Evolutionary conservation across 2,113 vertebrate genomes (phyloP), one percentile per base, ranked within the genome.

Genomic region (Phylloscopus trochiloides): DNA sequence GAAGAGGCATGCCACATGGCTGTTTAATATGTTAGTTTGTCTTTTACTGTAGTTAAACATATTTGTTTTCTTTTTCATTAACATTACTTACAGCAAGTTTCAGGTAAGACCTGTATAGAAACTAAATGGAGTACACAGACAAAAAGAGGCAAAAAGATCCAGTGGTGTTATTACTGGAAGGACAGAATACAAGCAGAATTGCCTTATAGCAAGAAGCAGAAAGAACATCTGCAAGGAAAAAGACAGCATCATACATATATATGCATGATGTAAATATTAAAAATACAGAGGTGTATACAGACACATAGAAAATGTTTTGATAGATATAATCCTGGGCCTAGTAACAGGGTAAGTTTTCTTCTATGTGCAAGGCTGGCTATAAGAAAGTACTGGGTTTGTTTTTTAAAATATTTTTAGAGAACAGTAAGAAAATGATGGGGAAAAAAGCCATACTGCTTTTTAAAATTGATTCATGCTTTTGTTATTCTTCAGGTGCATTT

Each of bases 301-400:
- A 65, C 7, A 36, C 7, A 31, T 5, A 59, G 13, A 62, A 88
- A 84, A 62, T 0, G 0, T 31, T 62, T 24, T 51, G 26, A 55
- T 43, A 57, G 6, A 14, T 52, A 36, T 26, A 67, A 66, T 7
- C 6, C n/a, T 55, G 19, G 25, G 4, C 7, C 51, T 40, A 55
- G 52, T 16, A 62, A 45, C 2, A 52, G 4, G 5, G 22, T 50
- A 79, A 47, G 0, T 24, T 81, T 65, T 34, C 42, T 51, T 72
- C 6, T 13, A 1, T 47, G 7, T 57, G 12, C 18, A 66, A 10
- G 0, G 1, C 1, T 88, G 24, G 19, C 24, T 70, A 36, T 2
- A 77, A 13, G 31, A 84, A 76, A 80, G 31, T 3, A 55, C 1
- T 31, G 3, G 4, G 1, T n/a, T 79, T 80, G 7, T 0, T 65